Conservation (phyloP, 2,888 invertebrate species). For the Halictus quadricinctus region DNA sequence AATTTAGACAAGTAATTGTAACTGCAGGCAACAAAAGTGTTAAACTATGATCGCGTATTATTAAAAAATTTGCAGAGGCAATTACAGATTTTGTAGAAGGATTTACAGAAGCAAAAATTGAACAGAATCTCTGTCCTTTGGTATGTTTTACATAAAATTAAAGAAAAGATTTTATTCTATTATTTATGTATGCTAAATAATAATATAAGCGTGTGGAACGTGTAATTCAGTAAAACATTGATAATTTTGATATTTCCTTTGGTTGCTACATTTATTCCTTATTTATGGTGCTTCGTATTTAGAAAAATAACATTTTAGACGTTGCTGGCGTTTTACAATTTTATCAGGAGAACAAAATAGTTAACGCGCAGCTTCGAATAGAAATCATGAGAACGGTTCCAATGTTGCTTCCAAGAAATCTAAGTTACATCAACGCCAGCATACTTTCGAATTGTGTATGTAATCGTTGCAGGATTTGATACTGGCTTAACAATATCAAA, state of each 20-base stretch:
- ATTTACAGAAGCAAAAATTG: too few relatives aligned
- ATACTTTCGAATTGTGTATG: conserved; percentile 19
- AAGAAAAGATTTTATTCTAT: too few relatives aligned
- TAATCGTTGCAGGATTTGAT: conserved; percentile 15
- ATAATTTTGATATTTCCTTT: too few relatives aligned
- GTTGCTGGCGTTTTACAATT: not conserved
- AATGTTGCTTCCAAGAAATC: conserved; percentile 8
- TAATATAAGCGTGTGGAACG: too few relatives aligned
- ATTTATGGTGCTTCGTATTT: not conserved
- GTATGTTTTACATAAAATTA: too few relatives aligned
- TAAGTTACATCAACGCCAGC: conserved; percentile 7
- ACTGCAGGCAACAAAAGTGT: not conserved
- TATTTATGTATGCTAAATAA: too few relatives aligned
- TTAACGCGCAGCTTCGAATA: not conserved
- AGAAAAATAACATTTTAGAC: not conserved
- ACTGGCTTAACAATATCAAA: conserved; percentile 13
- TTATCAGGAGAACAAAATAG: not conserved
- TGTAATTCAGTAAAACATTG: too few relatives aligned
- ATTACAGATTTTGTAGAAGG: too few relatives aligned
- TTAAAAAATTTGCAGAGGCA: not conserved
- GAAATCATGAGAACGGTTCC: conserved; percentile 20
- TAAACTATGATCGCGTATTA: not conserved
- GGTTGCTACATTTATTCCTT: too few relatives aligned
- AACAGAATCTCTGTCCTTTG: too few relatives aligned
- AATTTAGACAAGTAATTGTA: not conserved